Conservation (phyloP, 2,888 invertebrate species). For the Hirtodrosophila confusa region DNA sequence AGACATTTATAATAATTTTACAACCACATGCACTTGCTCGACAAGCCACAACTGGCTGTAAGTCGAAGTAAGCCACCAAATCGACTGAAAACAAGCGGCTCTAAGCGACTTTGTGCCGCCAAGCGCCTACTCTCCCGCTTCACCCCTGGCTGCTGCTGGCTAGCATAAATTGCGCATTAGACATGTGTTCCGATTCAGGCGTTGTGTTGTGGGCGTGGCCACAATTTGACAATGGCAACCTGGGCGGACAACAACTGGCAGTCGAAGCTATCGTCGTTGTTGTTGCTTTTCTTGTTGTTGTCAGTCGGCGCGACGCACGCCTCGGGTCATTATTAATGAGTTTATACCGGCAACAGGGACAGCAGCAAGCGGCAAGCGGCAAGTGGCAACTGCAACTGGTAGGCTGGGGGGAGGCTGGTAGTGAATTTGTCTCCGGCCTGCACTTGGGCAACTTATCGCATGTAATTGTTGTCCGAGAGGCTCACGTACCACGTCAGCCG, state of each 20-base stretch:
- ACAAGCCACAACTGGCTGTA: conserved; percentile 32
- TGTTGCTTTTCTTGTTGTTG: conserved; percentile 11
- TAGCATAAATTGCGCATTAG: conserved; percentile 68
- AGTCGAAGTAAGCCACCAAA: conserved; percentile 52
- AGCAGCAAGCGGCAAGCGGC: conserved; percentile 25
- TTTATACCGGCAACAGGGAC: conserved; percentile 61
- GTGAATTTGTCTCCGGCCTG: conserved; percentile 51
- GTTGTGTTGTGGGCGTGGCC: conserved; percentile 62
- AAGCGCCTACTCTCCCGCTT: background rate
- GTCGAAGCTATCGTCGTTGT: conserved; percentile 23
- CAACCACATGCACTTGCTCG: conserved; percentile 54
- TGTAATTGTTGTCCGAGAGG: conserved; percentile 75
- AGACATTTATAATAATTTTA: conserved; percentile 78
- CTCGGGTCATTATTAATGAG: conserved; percentile 77
- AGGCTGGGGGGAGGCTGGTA: conserved; percentile 3
- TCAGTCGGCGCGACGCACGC: conserved; percentile 40
- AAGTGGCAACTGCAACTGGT: conserved; percentile 21
- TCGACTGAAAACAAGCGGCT: conserved; percentile 57
- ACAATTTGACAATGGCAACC: conserved; percentile 67
- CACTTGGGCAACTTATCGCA: conserved; percentile 73
- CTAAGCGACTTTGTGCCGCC: conserved; percentile 20
- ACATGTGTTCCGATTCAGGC: conserved; percentile 57
- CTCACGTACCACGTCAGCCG: conserved; percentile 66
- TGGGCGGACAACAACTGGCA: conserved; percentile 46
- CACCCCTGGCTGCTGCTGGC: conserved; percentile 31